Percentiles rank a stretch among this genome's conserved stretches.
Evolutionary conservation across 2,797 vertebrate species (phyloP).

Genomic region (Lerista edwardsae): DNA sequence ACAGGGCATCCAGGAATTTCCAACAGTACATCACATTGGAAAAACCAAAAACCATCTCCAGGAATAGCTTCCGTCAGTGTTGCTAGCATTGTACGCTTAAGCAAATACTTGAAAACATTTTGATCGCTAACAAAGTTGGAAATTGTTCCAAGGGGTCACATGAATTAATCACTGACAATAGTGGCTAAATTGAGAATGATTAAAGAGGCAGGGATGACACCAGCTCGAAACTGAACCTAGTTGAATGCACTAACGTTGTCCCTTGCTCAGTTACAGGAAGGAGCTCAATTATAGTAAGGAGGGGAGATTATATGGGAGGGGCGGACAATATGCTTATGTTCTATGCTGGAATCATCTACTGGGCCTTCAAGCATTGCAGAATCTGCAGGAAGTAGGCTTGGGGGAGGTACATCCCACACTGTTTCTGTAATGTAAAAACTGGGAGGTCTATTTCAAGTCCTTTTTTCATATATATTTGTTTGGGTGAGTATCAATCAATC

Average conservation of each 20-base stretch:
- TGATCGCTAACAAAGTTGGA: not conserved
- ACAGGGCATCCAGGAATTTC: no score
- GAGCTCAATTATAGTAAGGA: not conserved
- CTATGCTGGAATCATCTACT: not conserved
- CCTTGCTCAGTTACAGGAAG: not conserved
- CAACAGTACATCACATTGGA: no score
- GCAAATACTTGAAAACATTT: not conserved
- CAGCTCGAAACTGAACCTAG: not conserved
- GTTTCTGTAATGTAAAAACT: not conserved
- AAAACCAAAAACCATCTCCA: no score
- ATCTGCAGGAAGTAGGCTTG: not conserved
- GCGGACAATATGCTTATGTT: no score
- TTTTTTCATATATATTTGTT: not conserved
- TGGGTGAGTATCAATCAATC: not conserved
- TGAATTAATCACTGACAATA: not conserved
- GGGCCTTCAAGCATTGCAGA: not conserved
- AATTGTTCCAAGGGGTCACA: not conserved
- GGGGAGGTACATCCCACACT: not conserved
- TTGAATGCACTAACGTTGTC: no score
- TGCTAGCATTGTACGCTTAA: not conserved
- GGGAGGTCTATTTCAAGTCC: not conserved
- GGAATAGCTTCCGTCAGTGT: no score
- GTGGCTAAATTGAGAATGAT: not conserved
- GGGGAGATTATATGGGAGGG: not conserved
- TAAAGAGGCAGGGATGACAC: not conserved